Percentiles rank a stretch among this genome's conserved stretches.
phyloP scores from a whole-genome alignment of 37 sponge, comb jelly and placozoan genomes.

The Beroe forskalii region DNA sequence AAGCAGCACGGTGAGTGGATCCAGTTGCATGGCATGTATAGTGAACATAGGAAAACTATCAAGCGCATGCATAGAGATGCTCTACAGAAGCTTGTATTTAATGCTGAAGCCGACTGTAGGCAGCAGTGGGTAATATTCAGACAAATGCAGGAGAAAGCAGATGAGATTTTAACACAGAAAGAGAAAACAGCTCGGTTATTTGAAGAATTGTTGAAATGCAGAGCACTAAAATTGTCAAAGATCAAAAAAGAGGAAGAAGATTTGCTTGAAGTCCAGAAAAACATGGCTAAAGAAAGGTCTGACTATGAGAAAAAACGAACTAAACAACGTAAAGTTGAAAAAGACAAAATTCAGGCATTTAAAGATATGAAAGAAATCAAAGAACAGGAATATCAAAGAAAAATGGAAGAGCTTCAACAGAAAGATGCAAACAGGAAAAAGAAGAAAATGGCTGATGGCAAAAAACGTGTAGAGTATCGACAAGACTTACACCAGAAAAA shows the following conservation, averaged over 20 bases:
- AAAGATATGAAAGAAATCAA: neutral
- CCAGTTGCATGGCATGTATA: constrained; percentile 39
- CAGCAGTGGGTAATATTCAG: constrained; percentile 8
- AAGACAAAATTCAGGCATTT: constrained; percentile 31
- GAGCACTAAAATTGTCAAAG: constrained; percentile 16
- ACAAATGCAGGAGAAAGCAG: constrained; percentile 18
- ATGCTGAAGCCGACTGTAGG: constrained; percentile 33
- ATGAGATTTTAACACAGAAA: constrained; percentile 36
- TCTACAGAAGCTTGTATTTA: constrained; percentile 30
- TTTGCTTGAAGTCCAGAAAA: neutral
- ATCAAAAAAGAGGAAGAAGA: constrained; percentile 38
- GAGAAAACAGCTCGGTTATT: constrained; percentile 31
- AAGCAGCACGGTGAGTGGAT: constrained; percentile 42
- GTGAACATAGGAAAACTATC: constrained; percentile 38
- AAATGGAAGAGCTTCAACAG: neutral
- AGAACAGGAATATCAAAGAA: neutral
- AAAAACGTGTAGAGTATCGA: constrained; percentile 23
- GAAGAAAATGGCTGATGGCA: constrained; percentile 13
- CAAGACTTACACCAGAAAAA: neutral
- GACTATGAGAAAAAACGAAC: neutral
- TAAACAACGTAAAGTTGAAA: constrained; percentile 32
- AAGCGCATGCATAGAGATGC: constrained; percentile 24
- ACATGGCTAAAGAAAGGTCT: constrained; percentile 24
- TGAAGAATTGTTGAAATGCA: constrained; percentile 18
- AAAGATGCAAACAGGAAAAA: constrained; percentile 9